phyloP scores from a whole-genome alignment of 2,888 invertebrate species.

The Napeogenes inachia region DNA sequence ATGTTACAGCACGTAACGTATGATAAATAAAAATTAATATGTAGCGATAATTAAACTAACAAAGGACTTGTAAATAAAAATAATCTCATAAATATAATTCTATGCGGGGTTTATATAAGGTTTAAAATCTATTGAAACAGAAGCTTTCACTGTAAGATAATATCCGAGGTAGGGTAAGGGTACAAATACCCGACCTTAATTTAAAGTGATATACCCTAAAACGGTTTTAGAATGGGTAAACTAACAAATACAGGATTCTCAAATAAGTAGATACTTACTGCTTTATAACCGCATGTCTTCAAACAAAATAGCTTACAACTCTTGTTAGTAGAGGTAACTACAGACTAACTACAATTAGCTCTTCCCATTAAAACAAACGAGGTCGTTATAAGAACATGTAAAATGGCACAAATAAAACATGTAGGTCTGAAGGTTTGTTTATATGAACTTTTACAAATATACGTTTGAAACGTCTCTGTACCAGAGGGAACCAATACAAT shows the following conservation, averaged over 20 bases:
- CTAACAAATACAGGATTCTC: background rate
- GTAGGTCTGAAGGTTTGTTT: background rate
- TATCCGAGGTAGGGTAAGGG: background rate
- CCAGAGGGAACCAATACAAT: slow-evolving; percentile 10
- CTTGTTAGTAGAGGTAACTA: background rate
- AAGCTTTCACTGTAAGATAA: background rate
- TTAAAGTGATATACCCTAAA: slow-evolving; percentile 2
- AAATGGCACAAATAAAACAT: background rate
- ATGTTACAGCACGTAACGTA: too few relatives aligned
- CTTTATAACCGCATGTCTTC: too few relatives aligned
- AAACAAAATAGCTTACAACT: too few relatives aligned
- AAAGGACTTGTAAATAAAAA: too few relatives aligned
- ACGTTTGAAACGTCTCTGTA: slow-evolving; percentile 3
- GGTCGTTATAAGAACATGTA: background rate
- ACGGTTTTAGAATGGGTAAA: slow-evolving; percentile 1
- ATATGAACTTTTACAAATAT: background rate
- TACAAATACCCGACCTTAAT: background rate
- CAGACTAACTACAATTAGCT: background rate
- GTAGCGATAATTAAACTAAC: too few relatives aligned
- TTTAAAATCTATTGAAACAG: slow-evolving; percentile 3
- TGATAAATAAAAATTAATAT: too few relatives aligned
- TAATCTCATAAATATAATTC: too few relatives aligned
- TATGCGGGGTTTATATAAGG: background rate
- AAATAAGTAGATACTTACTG: background rate
- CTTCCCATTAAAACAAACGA: background rate